Conservation (phyloP, 2,888 invertebrate genomes). For the Nomada flava region DNA sequence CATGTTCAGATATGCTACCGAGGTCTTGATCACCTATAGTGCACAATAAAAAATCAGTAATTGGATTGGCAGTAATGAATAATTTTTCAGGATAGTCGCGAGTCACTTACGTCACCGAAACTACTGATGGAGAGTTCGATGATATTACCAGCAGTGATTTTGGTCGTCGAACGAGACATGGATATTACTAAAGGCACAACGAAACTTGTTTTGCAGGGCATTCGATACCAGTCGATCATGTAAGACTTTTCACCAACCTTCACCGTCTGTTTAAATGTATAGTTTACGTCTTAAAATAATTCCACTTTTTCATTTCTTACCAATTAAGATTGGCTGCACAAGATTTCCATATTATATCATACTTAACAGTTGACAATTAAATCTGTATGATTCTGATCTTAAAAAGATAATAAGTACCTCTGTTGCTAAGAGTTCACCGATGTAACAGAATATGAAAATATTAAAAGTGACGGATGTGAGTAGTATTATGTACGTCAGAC, state of each 20-base stretch:
- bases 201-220: conserved; percentile 66
- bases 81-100: neutral
- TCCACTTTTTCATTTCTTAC: neutral
- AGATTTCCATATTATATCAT: neutral
- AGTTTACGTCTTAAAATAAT: neutral
- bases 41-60: neutral
- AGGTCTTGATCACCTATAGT: conserved; percentile 70
- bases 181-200: conserved; percentile 71
- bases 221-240: conserved; percentile 75
- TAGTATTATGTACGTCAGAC: conserved; percentile 72
- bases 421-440: conserved; percentile 75
- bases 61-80: no score
- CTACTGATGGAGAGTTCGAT: conserved; percentile 71
- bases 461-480: conserved; percentile 77
- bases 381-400: neutral
- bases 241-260: conserved; percentile 73
- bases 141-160: conserved; percentile 76
- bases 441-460: conserved; percentile 79
- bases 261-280: conserved; percentile 58
- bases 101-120: conserved; percentile 73
- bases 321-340: neutral
- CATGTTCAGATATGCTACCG: conserved; percentile 72
- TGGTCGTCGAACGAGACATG: conserved; percentile 70
- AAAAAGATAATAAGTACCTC: conserved; percentile 62
- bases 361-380: no score